phyloP scores from a whole-genome alignment of 2,888 invertebrate genomes.

The Coenonympha glycerion region DNA sequence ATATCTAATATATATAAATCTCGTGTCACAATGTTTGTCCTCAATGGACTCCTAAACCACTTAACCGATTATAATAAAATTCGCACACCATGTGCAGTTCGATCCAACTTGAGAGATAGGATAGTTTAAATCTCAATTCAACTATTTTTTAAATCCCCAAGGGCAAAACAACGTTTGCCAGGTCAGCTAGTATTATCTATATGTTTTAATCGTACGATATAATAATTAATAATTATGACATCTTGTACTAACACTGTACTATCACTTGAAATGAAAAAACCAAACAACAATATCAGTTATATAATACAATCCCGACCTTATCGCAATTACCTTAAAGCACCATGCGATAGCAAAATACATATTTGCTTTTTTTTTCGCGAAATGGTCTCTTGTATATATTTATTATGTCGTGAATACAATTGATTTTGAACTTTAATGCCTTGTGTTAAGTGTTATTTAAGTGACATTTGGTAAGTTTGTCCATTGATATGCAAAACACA shows the following conservation, averaged over 20 bases:
- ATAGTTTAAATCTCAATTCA: no score
- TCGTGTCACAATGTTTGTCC: no score
- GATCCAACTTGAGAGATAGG: no score
- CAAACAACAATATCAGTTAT: neutral
- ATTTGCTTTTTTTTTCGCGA: conserved; percentile 12
- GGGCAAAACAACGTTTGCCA: no score
- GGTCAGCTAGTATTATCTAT: no score
- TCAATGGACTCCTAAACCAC: no score
- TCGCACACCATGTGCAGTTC: no score
- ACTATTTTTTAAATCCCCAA: no score
- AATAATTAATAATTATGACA: conserved; percentile 21
- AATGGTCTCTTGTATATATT: conserved; percentile 2
- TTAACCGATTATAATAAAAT: no score
- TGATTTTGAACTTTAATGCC: conserved; percentile 28
- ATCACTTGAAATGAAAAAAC: conserved; percentile 24
- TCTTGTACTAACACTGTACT: conserved; percentile 17
- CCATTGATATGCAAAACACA: conserved; percentile 41
- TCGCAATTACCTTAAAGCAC: neutral
- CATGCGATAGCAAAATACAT: neutral
- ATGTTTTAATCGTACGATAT: neutral
- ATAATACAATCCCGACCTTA: conserved; percentile 1
- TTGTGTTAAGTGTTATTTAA: conserved; percentile 24
- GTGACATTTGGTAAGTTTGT: conserved; percentile 9
- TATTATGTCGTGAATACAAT: conserved; percentile 22
- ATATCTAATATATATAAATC: no score